phyloP scores from a whole-genome alignment of 2,113 vertebrate species.

The Collichthys lucidus region DNA sequence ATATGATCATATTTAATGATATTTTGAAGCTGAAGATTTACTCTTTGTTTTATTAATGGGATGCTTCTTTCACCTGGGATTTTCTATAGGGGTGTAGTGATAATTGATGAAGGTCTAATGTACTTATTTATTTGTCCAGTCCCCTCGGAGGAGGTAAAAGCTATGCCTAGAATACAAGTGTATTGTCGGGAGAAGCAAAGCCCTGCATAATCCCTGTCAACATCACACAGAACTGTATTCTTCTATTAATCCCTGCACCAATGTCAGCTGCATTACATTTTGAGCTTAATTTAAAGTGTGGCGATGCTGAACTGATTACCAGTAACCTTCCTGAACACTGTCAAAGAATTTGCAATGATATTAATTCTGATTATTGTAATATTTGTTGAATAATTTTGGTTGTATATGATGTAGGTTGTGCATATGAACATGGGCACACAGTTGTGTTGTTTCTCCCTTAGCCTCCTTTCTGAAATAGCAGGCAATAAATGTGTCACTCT shows the following conservation, averaged over 20 bases:
- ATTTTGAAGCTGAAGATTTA: slow-evolving; percentile 39
- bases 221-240: slow-evolving; percentile 14
- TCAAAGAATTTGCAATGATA: slow-evolving; percentile 2
- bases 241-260: slow-evolving; percentile 53
- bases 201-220: slow-evolving; percentile 28
- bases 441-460: slow-evolving; percentile 10
- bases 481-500: slow-evolving; percentile 65
- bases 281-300: not conserved
- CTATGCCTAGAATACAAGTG: slow-evolving; percentile 11
- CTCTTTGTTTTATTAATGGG: slow-evolving; percentile 69
- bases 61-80: slow-evolving; percentile 37
- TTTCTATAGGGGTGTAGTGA: slow-evolving; percentile 41
- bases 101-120: slow-evolving; percentile 69
- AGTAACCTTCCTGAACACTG: slow-evolving; percentile 2
- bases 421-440: not conserved
- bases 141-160: slow-evolving; percentile 8
- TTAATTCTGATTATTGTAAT: not conserved
- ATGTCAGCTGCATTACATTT: slow-evolving; percentile 23
- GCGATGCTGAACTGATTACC: slow-evolving; percentile 8
- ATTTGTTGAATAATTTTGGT: not conserved
- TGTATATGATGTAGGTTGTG: not conserved
- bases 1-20: slow-evolving; percentile 62
- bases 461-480: slow-evolving; percentile 41
- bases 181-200: slow-evolving; percentile 15
- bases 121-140: slow-evolving; percentile 63